Evolutionary conservation across 2,797 vertebrate genomes (phyloP).

Genomic region (Tragopan temminckii): DNA sequence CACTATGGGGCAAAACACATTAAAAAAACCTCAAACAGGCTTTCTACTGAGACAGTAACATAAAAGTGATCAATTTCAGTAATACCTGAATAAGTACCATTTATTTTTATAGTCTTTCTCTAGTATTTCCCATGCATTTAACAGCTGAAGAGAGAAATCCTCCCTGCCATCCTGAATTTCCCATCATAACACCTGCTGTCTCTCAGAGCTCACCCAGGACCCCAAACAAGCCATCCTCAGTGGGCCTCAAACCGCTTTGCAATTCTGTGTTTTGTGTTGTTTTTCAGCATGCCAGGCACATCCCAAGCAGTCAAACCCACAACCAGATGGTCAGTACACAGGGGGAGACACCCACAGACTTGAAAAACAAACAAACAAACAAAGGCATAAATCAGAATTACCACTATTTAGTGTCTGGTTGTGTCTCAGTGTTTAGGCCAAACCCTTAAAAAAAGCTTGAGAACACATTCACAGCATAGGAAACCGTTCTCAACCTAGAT

Average conservation of each 20-base stretch:
- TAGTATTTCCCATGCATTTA: conserved; percentile 51
- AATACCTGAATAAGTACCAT: conserved; percentile 15
- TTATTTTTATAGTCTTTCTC: conserved; percentile 9
- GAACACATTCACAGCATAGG: neutral
- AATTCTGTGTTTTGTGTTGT: conserved; percentile 12
- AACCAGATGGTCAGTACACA: conserved; percentile 64
- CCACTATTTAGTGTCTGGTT: neutral
- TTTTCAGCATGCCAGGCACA: conserved; percentile 60
- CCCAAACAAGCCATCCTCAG: conserved; percentile 44
- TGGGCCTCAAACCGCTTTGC: conserved; percentile 36
- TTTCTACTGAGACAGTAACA: conserved; percentile 4
- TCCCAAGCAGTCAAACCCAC: conserved; percentile 53
- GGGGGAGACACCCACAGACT: conserved; percentile 45
- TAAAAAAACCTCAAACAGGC: conserved; percentile 14
- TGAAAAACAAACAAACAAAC: conserved; percentile 43
- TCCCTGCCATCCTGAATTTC: conserved; percentile 45
- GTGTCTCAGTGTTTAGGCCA: conserved; percentile 8
- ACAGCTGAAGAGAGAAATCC: conserved; percentile 58
- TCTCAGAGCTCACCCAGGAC: conserved; percentile 57
- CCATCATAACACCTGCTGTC: conserved; percentile 63
- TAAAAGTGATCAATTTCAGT: conserved; percentile 13
- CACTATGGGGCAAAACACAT: neutral
- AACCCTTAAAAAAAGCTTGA: neutral
- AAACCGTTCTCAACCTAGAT: neutral
- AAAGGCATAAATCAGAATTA: conserved; percentile 46